These are phyloP conservation scores for Caenorhabditis plicata DNA, from an alignment of 2,888 invertebrate species.

Conservation along the genomic window DNA sequence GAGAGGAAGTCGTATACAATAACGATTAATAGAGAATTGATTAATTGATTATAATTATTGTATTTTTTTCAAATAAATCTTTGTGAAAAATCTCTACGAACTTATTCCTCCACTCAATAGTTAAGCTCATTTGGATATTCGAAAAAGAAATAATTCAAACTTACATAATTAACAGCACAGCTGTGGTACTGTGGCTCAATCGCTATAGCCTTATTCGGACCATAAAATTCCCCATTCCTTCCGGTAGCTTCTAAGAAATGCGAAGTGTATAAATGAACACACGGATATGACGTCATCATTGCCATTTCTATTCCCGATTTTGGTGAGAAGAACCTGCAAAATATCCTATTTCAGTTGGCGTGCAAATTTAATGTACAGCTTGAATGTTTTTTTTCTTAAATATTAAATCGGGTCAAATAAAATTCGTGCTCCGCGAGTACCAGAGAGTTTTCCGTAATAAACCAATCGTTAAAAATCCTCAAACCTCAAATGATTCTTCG, in stretches of 20 bases:
- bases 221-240: conserved; percentile 22
- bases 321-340: conserved; percentile 28
- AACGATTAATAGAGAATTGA: too few species aligned
- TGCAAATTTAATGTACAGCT: not conserved
- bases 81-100: too few species aligned
- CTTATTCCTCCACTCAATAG: too few species aligned
- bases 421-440: too few species aligned
- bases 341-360: not conserved
- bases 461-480: too few species aligned
- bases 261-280: conserved; percentile 40
- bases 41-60: too few species aligned
- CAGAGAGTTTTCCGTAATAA: too few species aligned
- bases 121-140: too few species aligned
- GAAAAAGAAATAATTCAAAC: conserved; percentile 6
- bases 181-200: conserved; percentile 46
- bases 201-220: conserved; percentile 34
- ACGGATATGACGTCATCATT: conserved; percentile 45
- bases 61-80: too few species aligned
- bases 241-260: conserved; percentile 26
- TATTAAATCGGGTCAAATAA: too few species aligned
- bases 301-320: conserved; percentile 43
- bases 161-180: conserved; percentile 38
- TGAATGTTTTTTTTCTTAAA: not conserved
- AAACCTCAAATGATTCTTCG: too few species aligned
- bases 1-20: too few species aligned